Base-by-base conservation (phyloP, 2,113 vertebrate species). In the Halichoeres trimaculatus region DNA sequence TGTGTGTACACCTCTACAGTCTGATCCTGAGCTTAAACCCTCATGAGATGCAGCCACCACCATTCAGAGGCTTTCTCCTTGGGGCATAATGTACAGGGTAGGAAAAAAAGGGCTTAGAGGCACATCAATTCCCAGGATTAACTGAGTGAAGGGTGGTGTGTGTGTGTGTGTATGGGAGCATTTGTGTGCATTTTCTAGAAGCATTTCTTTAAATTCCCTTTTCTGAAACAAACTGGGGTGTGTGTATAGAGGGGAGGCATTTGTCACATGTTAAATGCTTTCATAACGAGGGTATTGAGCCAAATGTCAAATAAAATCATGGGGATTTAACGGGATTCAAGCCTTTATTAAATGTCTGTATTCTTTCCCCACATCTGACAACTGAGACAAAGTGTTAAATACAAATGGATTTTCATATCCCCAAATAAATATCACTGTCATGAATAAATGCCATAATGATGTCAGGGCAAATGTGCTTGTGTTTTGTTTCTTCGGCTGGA, bases 81-180 rank as follows among this genome's bases (percentile, higher is more conserved):
- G 74, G 86, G 88, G 83, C 88, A 89, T 85, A 88, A 89, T 86
- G 80, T 76, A 83, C 81, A 61, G 71, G 71, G 81, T 81, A 83
- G 76, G 68, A 67, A 76, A 83, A 83, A 83, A 78, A 70, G 74
- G 75, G 88, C 89, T 91, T 86, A 88, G 78, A 85, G 88, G 76
- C 83, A 84, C 85, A 89, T 91, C 88, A 88, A 89, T 90, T 90
- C 79, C 84, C 78, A 73, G 73, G 89, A 87, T 92, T 89, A 91
- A 68, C 76, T 20, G 10, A 81, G 73, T 8, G 36, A 74, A 7
- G 57, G 70, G 43, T 47, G 17, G 35, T 40, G 66, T 34, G 63
- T 47, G 60, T 54, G 62, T 54, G 56, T 26, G 55, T 69, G 67
- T 60, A 71, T 52, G 56, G 5, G 56, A 30, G 51, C 57, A 59